Evolutionary conservation across 2,113 vertebrate species (phyloP).

Genomic region (Sphaerodactylus townsendi): DNA sequence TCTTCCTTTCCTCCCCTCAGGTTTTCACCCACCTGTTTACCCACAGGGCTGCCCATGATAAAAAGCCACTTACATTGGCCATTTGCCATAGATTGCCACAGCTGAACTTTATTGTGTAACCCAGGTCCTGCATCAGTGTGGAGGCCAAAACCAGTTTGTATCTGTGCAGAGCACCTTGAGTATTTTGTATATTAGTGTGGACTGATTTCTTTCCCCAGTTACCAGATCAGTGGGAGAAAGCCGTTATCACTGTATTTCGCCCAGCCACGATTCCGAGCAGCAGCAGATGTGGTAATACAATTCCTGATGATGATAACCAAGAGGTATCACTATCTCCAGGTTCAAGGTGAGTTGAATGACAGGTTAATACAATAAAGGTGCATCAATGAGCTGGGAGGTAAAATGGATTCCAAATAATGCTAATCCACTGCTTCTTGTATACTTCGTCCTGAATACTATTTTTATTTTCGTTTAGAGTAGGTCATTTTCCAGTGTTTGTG

Average conservation of each 20-base stretch:
- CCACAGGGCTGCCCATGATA: background rate
- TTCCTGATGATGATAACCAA: slow-evolving; percentile 94
- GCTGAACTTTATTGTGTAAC: background rate
- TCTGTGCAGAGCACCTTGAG: background rate
- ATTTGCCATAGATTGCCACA: background rate
- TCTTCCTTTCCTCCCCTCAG: background rate
- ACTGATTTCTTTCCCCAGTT: slow-evolving; percentile 74
- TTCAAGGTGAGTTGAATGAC: slow-evolving; percentile 78
- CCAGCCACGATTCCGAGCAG: slow-evolving; percentile 85
- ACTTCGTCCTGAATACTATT: background rate
- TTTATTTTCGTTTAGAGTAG: background rate
- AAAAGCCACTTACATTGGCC: background rate
- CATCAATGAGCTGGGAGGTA: background rate
- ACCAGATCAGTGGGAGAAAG: slow-evolving; percentile 96
- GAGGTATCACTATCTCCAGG: slow-evolving; percentile 88
- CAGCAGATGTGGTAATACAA: slow-evolving; percentile 91
- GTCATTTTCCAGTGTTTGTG: slow-evolving; percentile 27
- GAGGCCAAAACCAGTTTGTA: background rate
- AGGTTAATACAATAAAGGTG: slow-evolving; percentile 9
- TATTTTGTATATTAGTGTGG: background rate
- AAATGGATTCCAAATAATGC: background rate
- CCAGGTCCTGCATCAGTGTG: background rate
- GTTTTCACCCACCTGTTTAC: background rate
- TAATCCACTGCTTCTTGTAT: background rate
- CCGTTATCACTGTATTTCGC: slow-evolving; percentile 85